Evolutionary conservation across 2,888 invertebrate genomes (phyloP), one percentile per base, ranked within the genome.

Genomic region (Coronaproctus castanopsis): DNA sequence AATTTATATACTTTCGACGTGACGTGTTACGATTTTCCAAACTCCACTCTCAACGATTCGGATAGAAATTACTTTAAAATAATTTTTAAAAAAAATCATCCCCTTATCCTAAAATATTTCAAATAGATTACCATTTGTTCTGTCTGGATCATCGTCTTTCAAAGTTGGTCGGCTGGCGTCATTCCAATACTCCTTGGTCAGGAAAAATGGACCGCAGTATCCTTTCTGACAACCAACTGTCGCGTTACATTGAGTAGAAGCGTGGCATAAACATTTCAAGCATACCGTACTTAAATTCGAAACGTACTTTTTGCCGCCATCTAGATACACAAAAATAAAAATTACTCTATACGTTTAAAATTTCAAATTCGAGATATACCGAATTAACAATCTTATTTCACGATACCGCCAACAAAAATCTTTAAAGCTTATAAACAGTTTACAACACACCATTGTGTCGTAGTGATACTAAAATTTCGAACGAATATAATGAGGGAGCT

Each of bases 191-290:
- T 79, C 73, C 65, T 76, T 72, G 55, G 79, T 78, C 63, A 81
- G 76, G 69, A 77, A 77, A 70, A 78, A 81, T 0, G 80, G 79
- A 0, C 81, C 81, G 67, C 81, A 81, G 68, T 79, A 79, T 0
- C 78, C 79, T 0, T 70, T 73, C 0, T 62, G 61, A 52, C 81
- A 81, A 2, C 76, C 76, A 57, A 75, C 71, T 0, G 74, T 71
- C 57, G 74, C 66, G 67, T 79, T 75, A 63, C 80, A 80, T 1
- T 75, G 75, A 0, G 77, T 73, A n/a, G 79, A 77, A 1, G 74
- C 75, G 65, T 77, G 72, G 65, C 80, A 81, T 14, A 81, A 71
- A 64, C 81, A 81, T 1, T 77, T 72, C 52, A 78, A 66, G 64
- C 81, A 81, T 1, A 74, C 67, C 1, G 73, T 74, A 67, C 75